Evolutionary conservation across 2,797 vertebrate species (phyloP).

Genomic region (Chrosomus eos): DNA sequence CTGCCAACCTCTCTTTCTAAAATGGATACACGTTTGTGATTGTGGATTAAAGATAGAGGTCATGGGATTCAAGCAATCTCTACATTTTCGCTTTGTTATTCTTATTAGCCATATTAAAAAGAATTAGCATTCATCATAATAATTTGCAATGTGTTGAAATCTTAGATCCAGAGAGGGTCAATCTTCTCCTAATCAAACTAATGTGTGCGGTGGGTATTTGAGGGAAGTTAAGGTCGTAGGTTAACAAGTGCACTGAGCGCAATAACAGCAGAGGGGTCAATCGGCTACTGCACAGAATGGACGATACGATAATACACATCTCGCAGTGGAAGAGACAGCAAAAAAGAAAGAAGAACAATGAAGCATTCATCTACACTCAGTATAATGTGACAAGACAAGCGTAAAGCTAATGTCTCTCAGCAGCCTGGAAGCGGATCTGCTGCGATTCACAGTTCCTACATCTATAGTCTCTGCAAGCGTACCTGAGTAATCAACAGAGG

Average conservation of each 20-base stretch:
- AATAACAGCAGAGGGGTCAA: conserved; percentile 44
- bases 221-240: background rate
- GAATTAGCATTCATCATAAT: conserved; percentile 51
- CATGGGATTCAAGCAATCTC: conserved; percentile 35
- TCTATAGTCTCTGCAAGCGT: conserved; percentile 54
- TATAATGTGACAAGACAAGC: conserved; percentile 60
- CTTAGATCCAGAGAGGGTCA: conserved; percentile 30
- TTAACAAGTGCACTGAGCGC: conserved; percentile 30
- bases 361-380: conserved; percentile 12
- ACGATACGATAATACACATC: conserved; percentile 52
- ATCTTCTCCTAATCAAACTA: conserved; percentile 51
- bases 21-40: background rate
- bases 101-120: conserved; percentile 58
- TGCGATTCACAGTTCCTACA: conserved; percentile 52
- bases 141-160: conserved; percentile 50
- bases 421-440: conserved; percentile 47
- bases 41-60: conserved; percentile 5
- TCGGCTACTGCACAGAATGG: conserved; percentile 54
- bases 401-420: conserved; percentile 49
- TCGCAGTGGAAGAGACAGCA: conserved; percentile 56
- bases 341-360: conserved; percentile 49
- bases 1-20: background rate
- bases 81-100: conserved; percentile 37
- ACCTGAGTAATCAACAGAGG: conserved; percentile 62
- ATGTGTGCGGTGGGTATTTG: conserved; percentile 47